Percentiles rank a stretch among this genome's conserved stretches.
These are phyloP conservation scores for Apamea monoglypha DNA, from an alignment of 2,888 invertebrate genomes.

Conservation along the genomic window DNA sequence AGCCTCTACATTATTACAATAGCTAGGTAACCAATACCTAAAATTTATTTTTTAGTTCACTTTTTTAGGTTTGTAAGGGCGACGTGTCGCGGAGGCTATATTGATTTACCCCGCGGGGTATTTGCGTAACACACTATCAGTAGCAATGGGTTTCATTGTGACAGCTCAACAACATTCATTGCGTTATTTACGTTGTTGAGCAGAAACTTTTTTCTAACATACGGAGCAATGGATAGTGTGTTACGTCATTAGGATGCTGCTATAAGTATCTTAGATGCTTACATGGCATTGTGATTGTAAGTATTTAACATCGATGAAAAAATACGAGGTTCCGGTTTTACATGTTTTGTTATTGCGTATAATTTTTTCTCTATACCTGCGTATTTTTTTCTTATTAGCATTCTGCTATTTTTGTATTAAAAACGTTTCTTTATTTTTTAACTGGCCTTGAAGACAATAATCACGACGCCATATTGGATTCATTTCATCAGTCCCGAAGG, in stretches of 20 bases:
- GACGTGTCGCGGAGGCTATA: not conserved
- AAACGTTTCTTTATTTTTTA: not conserved
- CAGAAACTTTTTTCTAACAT: too few species aligned
- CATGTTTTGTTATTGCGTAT: not conserved
- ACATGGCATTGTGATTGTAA: not conserved
- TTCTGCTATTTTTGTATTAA: not conserved
- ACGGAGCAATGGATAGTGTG: too few species aligned
- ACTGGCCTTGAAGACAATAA: constrained; percentile 9
- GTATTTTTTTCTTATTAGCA: too few species aligned
- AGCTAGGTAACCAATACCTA: not conserved
- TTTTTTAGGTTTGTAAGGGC: not conserved
- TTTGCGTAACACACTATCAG: too few species aligned
- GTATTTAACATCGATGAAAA: too few species aligned
- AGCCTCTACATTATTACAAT: not conserved
- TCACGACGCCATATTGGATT: constrained; percentile 33
- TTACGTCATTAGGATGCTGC: not conserved
- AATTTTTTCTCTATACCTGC: too few species aligned
- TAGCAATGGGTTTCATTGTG: too few species aligned
- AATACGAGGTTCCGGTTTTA: not conserved
- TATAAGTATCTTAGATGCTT: not conserved
- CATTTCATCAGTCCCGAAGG: constrained; percentile 14
- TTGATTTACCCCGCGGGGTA: not conserved
- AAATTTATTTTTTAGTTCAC: too few species aligned
- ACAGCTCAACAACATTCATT: too few species aligned
- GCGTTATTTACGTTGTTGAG: too few species aligned